These are phyloP conservation scores for Temnothorax curvispinosus DNA, from an alignment of 1,140 invertebrate species.

Conservation along the genomic window DNA sequence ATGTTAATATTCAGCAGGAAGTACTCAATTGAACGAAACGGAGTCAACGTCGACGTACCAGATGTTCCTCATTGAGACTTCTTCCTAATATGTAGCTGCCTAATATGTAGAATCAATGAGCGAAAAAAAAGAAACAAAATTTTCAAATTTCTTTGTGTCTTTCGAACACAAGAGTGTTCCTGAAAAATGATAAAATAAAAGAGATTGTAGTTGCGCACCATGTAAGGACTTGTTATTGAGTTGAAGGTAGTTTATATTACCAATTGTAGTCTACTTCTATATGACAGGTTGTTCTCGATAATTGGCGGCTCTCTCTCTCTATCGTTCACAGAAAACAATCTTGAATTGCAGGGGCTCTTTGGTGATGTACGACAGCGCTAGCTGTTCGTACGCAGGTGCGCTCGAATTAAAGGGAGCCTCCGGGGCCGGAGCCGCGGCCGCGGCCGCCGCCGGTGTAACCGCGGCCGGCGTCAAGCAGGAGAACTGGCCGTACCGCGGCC, in stretches of 20 bases:
- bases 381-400: slow-evolving; percentile 94
- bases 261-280: neutral
- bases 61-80: slow-evolving; percentile 29
- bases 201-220: neutral
- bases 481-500: slow-evolving; percentile 85
- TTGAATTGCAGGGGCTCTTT: slow-evolving; percentile 81
- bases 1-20: slow-evolving; percentile 47
- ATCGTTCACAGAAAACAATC: neutral
- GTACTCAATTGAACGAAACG: slow-evolving; percentile 51
- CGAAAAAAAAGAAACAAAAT: neutral
- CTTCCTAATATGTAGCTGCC: slow-evolving; percentile 16
- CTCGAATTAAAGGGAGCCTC: slow-evolving; percentile 92
- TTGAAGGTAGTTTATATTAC: neutral
- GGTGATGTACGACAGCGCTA: slow-evolving; percentile 94
- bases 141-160: neutral
- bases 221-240: neutral
- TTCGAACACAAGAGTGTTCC: neutral
- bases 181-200: neutral
- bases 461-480: slow-evolving; percentile 85
- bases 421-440: slow-evolving; percentile 77
- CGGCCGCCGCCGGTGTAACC: slow-evolving; percentile 79
- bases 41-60: slow-evolving; percentile 19
- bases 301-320: neutral
- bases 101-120: neutral
- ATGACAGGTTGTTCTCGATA: neutral